Evolutionary conservation across 2,797 vertebrate species (phyloP), one percentile per base, ranked within the genome.

Genomic region (Pangasius sanitwongsei): DNA sequence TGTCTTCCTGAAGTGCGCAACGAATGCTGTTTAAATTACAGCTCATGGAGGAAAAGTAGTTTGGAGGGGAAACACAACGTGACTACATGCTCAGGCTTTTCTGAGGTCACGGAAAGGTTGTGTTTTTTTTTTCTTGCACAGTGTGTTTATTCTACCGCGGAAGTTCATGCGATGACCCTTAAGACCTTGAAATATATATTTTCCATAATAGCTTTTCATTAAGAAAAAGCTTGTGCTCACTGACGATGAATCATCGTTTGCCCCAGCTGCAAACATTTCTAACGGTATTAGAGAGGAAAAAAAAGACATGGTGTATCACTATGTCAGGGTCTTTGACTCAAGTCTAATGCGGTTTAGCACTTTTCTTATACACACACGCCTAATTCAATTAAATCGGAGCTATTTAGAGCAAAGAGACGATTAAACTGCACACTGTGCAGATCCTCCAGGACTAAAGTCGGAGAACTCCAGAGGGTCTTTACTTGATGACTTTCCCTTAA

Each of bases 1-100:
- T 75, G 70, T 88, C 85, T 83, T 88, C 89, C 90, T 91, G 87
- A 93, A 92, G 93, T 90, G 93, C 92, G 88, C 86, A 91, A 93
- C 87, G 90, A 93, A 92, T 89, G 90, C 87, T 83, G 50, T 55
- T 88, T 87, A 90, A 90, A 94, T 89, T 92, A 91, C 92, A 89
- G 88, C 75, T 83, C 63, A 7, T 85, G 89, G 59, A 90, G 34
- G 70, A 89, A 69, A 89, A 16, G 41, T 53, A 75, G 85, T 75
- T 86, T 88, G 83, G 37, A 85, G 59, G 90, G 89, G 92, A 92
- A 85, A 88, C 28, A 87, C 15, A 25, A 57, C 55, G 44, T 59
- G 85, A 34, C 50, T 25, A 48, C 44, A 83, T 1, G 20, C 69
- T 72, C 7, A 12, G 48, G 37, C 57, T 69, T 31, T 83, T 34